Base-by-base conservation (phyloP, 2,888 invertebrate genomes). In the Stictocephala bisonia region DNA sequence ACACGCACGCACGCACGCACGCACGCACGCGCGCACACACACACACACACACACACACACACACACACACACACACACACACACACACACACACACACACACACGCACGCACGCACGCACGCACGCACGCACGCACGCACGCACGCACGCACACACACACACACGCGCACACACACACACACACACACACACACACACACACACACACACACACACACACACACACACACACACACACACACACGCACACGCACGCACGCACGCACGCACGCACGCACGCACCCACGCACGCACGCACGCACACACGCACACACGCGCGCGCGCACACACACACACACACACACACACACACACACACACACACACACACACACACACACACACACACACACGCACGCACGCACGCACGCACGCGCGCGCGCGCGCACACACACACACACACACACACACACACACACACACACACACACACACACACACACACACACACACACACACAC, bases 31-130 rank as follows among this genome's bases (percentile, higher is more conserved):
- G 24, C 50, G 24, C 50, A 48, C 50, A 48, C 50, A 48, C 50
- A 48, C 50, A 48, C 50, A 48, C 50, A 48, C 50, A 48, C 50
- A 48, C 50, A 48, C 50, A 48, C 50, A 48, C 50, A 48, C 50
- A 48, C 50, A 48, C 50, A 48, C 50, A 44, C 44, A 44, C 44
- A 44, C 44, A 44, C 44, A 44, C 4, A 44, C 44, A 44, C 44
- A 3, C 4, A 44, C 44, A 44, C 44, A 44, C 4, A 44, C 44
- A 44, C 44, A 3, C 4, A 44, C 44, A 44, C 44, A 44, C 44
- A 44, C 44, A 44, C 44, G 18, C 44, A 44, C 44, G 18, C 44
- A 44, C 44, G 18, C 44, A 44, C 44, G 18, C 44, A 44, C 44
- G 18, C 44, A 44, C 44, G 18, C 44, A 44, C 44, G 18, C 44